These are phyloP conservation scores for Carollia perspicillata DNA, from an alignment of 2,113 vertebrate species.

Conservation along the genomic window DNA sequence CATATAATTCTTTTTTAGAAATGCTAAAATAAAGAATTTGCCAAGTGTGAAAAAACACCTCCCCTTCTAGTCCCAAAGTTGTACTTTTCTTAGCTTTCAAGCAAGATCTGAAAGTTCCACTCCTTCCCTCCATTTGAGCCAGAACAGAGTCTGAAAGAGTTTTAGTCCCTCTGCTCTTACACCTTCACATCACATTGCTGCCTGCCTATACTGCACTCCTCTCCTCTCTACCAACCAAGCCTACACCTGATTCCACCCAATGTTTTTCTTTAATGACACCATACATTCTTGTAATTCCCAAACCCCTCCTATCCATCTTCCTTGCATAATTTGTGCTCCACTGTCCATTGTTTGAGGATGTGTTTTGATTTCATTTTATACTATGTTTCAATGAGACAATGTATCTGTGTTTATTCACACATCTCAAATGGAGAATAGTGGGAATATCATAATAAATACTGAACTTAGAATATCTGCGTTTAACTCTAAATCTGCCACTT, in stretches of 20 bases:
- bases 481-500: background rate
- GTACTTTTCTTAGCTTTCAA: conserved; percentile 28
- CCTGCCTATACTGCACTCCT: background rate
- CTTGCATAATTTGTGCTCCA: background rate
- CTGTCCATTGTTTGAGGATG: background rate
- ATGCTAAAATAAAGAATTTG: conserved; percentile 37
- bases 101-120: background rate
- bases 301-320: background rate
- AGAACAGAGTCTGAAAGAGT: background rate
- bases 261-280: background rate
- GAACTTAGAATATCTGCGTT: background rate
- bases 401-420: background rate
- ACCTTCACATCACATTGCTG: background rate
- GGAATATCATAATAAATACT: background rate
- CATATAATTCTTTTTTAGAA: conserved; percentile 23
- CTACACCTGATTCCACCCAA: background rate
- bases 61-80: background rate
- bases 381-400: background rate
- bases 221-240: background rate
- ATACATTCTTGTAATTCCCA: background rate
- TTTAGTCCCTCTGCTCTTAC: background rate
- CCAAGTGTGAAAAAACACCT: background rate
- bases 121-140: background rate
- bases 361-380: background rate
- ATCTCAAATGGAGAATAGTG: background rate